Conservation (phyloP, 2,113 vertebrate species). For the Hiodon tergisus region DNA sequence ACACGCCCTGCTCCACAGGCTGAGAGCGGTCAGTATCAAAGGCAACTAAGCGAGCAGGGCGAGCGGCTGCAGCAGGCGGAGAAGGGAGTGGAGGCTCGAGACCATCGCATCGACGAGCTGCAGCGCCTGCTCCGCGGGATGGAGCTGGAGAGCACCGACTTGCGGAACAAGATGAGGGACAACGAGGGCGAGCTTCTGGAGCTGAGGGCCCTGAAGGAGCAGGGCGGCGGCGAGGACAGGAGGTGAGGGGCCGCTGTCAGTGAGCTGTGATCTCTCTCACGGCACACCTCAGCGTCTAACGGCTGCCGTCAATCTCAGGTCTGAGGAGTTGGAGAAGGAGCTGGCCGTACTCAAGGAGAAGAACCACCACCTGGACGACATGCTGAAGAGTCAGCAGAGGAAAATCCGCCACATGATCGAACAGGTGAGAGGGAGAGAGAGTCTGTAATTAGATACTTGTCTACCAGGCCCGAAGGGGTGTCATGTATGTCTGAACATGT, state of each 20-base stretch:
- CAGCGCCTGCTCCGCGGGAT: constrained; percentile 74
- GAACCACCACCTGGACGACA: constrained; percentile 90
- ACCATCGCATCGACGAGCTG: constrained; percentile 68
- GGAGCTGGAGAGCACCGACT: constrained; percentile 76
- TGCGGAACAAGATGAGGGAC: constrained; percentile 65
- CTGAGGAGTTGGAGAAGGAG: constrained; percentile 77
- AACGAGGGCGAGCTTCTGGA: constrained; percentile 68
- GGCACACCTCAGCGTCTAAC: neutral
- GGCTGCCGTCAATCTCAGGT: constrained; percentile 53
- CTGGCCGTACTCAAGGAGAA: constrained; percentile 82
- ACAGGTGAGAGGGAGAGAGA: constrained; percentile 65
- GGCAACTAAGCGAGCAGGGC: constrained; percentile 57
- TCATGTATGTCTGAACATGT: neutral
- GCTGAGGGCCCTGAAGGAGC: constrained; percentile 58
- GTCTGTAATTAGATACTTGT: neutral
- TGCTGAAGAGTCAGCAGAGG: constrained; percentile 91
- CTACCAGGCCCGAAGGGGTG: neutral
- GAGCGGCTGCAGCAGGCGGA: constrained; percentile 59
- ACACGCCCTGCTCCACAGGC: constrained; percentile 47
- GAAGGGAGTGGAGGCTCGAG: constrained; percentile 53
- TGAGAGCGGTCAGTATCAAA: constrained; percentile 64
- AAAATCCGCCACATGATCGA: constrained; percentile 95
- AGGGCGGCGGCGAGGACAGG: constrained; percentile 56
- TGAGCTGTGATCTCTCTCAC: neutral
- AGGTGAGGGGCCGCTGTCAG: constrained; percentile 60